A percentile compares a stretch with the other conserved stretches of the same genome.
Conservation (phyloP, 2,113 vertebrate genomes). For the Jaculus jaculus region DNA sequence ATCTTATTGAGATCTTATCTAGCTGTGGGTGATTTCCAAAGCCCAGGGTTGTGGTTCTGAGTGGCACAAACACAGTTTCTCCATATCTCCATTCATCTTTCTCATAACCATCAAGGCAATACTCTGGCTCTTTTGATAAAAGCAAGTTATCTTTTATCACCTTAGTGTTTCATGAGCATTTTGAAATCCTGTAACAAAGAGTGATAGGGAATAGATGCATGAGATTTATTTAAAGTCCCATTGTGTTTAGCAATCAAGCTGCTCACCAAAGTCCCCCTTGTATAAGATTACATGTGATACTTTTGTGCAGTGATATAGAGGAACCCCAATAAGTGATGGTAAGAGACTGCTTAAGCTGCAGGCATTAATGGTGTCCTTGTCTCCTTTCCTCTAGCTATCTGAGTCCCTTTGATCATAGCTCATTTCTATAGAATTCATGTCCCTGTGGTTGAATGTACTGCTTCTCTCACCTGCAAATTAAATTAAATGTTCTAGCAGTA, state of each 20-base stretch:
- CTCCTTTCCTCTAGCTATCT: constrained; percentile 15
- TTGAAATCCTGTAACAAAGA: constrained; percentile 67
- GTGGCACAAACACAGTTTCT: not conserved
- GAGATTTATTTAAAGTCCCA: constrained; percentile 65
- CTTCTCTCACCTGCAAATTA: constrained; percentile 45
- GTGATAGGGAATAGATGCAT: constrained; percentile 5
- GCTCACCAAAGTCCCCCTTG: constrained; percentile 41
- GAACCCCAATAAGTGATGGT: not conserved
- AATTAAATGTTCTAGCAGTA: constrained; percentile 39
- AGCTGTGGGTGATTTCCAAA: not conserved
- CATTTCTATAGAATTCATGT: constrained; percentile 52
- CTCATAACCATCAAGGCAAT: not conserved
- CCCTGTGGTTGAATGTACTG: not conserved
- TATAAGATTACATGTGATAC: not conserved
- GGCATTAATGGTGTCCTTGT: not conserved
- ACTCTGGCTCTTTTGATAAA: not conserved
- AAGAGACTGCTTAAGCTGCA: not conserved
- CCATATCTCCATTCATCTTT: not conserved
- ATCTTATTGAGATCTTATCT: constrained; percentile 9
- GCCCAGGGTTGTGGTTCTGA: not conserved
- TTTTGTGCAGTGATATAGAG: not conserved
- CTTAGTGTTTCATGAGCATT: constrained; percentile 41
- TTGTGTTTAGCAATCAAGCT: constrained; percentile 35
- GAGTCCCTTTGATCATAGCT: constrained; percentile 34
- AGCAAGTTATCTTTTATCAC: constrained; percentile 25